These are phyloP conservation scores for Picus viridis DNA, from an alignment of 2,797 vertebrate species.

Conservation along the genomic window DNA sequence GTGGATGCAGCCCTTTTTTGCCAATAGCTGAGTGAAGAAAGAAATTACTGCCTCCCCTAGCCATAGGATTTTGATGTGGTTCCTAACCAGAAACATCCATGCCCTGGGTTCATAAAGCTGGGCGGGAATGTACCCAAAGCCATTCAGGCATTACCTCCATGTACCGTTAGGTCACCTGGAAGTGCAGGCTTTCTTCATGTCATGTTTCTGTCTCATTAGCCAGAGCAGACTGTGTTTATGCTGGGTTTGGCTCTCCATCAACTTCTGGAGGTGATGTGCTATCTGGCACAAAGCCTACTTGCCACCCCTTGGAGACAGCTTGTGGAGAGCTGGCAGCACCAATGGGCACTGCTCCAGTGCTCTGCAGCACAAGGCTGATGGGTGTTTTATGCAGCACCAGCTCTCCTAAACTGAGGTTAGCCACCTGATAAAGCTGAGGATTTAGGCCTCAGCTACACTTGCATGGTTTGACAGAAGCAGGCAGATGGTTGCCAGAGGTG, in stretches of 20 bases:
- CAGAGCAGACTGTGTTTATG: neutral
- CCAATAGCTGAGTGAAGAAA: neutral
- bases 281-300: neutral
- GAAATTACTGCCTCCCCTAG: neutral
- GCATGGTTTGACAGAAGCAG: neutral
- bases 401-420: neutral
- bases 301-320: neutral
- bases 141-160: neutral
- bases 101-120: fast-evolving
- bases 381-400: neutral
- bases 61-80: neutral
- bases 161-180: neutral
- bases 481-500: fast-evolving
- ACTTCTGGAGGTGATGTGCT: neutral
- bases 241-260: neutral
- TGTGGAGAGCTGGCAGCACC: neutral
- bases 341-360: neutral
- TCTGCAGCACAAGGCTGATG: fast-evolving
- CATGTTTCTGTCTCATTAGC: neutral
- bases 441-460: neutral
- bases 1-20: neutral
- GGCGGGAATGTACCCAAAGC: neutral
- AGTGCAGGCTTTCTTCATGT: neutral
- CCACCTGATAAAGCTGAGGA: fast-evolving
- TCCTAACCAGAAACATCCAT: neutral